Evolutionary conservation across 2,888 invertebrate genomes (phyloP), one percentile per base, ranked within the genome.

Genomic region (Salticus scenicus): DNA sequence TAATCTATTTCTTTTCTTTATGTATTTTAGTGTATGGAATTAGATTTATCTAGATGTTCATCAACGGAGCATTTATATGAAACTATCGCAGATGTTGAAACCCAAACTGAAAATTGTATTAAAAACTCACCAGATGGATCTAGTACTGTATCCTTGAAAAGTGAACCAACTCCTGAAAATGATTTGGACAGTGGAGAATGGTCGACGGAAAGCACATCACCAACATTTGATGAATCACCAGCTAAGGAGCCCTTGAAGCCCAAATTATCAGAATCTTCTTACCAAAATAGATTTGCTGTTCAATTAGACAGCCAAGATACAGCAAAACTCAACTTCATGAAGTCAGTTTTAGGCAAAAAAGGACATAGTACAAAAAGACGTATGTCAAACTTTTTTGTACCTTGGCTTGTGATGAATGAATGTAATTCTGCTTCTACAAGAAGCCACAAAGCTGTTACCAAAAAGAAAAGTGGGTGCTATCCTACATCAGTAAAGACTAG

Each of bases 351-450:
- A 0, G 85, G 85, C 0, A 85, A 75, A 27, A 85, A 79, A 31
- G 37, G 17, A 5, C 37, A 33, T 1, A 74, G 47, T 30, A 24
- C 79, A 0, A 85, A 85, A 51, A 70, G 75, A 28, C 57, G 85
- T 0, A 85, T 85, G 85, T 85, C 85, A 10, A 64, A 79, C n/a
- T 85, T 85, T 41, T 85, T 85, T 75, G 85, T 85, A 8, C 85
- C 85, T 7, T 85, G 85, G 85, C 63, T 85, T 7, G 85, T 75
- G 17, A 70, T 74, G 17, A 79, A 70, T 80, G 79, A 79, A 24
- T 85, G 75, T 41, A 51, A 67, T 42, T 20, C 74, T 8, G 24
- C 71, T 8, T 31, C 70, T 37, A 20, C 74, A 24, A 73, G 77
- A 63, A 74, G 47, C 20, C 74, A 73, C 1, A 84, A 84, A 74